phyloP scores from a whole-genome alignment of 1,140 invertebrate genomes.

The Musca domestica region DNA sequence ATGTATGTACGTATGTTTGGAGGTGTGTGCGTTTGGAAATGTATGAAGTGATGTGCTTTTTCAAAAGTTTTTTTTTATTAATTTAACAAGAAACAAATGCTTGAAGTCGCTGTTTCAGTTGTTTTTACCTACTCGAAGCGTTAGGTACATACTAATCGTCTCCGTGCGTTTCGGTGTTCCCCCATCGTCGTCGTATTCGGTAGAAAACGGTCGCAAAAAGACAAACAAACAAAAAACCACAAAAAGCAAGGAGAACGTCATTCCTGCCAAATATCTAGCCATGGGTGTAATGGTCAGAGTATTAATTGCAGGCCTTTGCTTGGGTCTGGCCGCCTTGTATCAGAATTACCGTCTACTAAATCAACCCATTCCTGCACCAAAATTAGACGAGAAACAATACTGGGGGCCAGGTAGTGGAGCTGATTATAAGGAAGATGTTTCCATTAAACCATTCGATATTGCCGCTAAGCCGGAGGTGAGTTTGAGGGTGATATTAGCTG shows the following conservation, averaged over 20 bases:
- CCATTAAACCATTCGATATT: constrained; percentile 26
- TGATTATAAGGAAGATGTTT: constrained; percentile 38
- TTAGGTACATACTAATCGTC: neutral
- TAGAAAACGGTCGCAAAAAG: no score
- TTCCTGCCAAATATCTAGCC: no score
- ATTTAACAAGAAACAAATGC: constrained; percentile 3
- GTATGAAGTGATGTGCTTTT: no score
- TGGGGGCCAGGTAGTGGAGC: constrained; percentile 46
- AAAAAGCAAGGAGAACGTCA: no score
- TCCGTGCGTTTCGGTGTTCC: no score
- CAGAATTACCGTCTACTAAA: constrained; percentile 29
- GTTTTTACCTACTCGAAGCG: constrained; percentile 13
- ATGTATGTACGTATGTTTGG: neutral
- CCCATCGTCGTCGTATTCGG: no score
- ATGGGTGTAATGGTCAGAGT: constrained; percentile 12
- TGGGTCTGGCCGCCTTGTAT: constrained; percentile 2
- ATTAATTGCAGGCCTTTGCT: neutral
- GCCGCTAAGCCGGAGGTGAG: constrained; percentile 22
- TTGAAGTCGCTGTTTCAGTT: neutral
- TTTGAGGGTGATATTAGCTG: neutral
- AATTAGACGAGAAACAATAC: constrained; percentile 42
- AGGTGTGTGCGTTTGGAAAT: neutral
- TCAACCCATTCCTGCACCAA: constrained; percentile 40
- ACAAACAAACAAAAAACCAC: no score
- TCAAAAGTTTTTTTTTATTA: neutral